Conservation (phyloP, 2,797 vertebrate species). For the Ceyx erithaca region DNA sequence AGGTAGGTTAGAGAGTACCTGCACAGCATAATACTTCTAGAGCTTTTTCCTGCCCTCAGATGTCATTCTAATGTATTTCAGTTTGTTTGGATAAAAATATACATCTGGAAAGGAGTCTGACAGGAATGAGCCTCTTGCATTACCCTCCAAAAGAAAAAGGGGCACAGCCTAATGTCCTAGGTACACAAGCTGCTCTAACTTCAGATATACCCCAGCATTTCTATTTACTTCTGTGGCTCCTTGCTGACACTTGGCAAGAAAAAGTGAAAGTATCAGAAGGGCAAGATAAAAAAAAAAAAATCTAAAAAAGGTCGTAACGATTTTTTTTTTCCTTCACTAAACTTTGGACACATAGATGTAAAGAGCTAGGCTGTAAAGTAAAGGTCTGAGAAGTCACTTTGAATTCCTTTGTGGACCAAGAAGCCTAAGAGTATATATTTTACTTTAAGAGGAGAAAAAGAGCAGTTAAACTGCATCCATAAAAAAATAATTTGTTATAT, state of each 20-base stretch:
- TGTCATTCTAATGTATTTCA: background rate
- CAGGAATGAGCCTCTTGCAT: background rate
- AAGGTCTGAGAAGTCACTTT: background rate
- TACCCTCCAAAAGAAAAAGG: background rate
- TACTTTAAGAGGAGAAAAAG: background rate
- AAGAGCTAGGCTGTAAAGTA: background rate
- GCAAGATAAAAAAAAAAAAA: background rate
- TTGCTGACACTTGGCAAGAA: background rate
- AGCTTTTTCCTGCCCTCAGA: background rate
- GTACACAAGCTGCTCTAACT: rapidly evolving
- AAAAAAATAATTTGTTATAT: background rate
- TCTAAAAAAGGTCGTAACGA: background rate
- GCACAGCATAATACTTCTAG: background rate
- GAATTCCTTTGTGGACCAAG: background rate
- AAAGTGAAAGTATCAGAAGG: background rate
- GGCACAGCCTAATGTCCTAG: background rate
- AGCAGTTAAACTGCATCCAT: background rate
- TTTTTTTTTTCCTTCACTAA: background rate
- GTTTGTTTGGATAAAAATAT: background rate
- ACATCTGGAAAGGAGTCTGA: background rate
- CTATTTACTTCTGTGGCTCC: background rate
- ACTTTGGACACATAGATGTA: background rate
- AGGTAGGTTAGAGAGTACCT: background rate
- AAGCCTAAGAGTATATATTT: background rate
- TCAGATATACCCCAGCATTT: background rate